Evolutionary conservation across 2,797 vertebrate genomes (phyloP), one percentile per base, ranked within the genome.

Genomic region (Acrossocheilus fasciatus): DNA sequence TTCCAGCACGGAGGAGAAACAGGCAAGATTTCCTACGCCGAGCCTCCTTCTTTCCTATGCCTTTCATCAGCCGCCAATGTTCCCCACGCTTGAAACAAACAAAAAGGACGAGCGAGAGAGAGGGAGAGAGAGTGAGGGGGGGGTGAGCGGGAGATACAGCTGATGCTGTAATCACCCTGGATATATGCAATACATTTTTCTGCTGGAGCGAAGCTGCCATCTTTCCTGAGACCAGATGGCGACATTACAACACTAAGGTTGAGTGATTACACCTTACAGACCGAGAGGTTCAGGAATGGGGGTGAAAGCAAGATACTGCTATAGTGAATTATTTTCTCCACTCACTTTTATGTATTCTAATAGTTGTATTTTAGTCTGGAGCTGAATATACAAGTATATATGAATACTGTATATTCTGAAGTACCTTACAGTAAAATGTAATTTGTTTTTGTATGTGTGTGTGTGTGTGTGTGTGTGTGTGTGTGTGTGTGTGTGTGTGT

Each of bases 181-280:
- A 95, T 94, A 91, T 93, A 94, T 92, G 92, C 89, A 83, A 94
- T 93, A 91, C 92, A 95, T 96, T 95, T 94, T 94, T 96, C 93
- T 95, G 93, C 92, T 91, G 92, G 89, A 91, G 92, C 91, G 91
- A 92, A 91, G 92, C 92, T 90, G 92, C 92, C 90, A 89, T 94
- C 93, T 94, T 94, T 91, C 91, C 92, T 72, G 81, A 91, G 93
- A 94, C 93, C 95, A 96, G 95, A 96, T 96, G 95, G 95, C 94
- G 93, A 95, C 94, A 95, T 96, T 95, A 95, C 93, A 91, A 92
- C 91, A 91, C 92, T 93, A 92, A 94, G 94, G 94, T 94, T 95
- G 95, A 96, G 92, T 94, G 94, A 96, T 95, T 94, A 94, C 92
- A 92, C 91, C 83, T 85, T 92, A 93, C 92, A 92, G 93, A 93